Conservation (phyloP, 2,797 vertebrate species). For the Danionella dracula region DNA sequence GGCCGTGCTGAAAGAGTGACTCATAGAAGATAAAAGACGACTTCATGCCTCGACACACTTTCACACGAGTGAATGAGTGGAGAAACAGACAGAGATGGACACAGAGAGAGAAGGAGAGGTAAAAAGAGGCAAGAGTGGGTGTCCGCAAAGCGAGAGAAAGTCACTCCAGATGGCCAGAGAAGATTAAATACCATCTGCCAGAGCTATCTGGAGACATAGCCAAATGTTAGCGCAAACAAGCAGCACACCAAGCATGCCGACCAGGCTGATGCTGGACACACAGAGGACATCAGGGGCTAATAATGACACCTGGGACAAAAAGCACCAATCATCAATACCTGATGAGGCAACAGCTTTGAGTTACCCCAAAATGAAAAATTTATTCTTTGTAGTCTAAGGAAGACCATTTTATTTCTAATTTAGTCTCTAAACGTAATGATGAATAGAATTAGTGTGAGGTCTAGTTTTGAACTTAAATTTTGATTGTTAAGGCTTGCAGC, state of each 20-base stretch:
- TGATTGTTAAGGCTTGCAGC: too few relatives aligned
- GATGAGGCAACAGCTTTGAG: too few relatives aligned
- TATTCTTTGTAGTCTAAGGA: too few relatives aligned
- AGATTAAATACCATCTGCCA: constrained; percentile 74
- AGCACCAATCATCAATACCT: too few relatives aligned
- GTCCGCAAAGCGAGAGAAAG: constrained; percentile 61
- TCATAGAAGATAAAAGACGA: constrained; percentile 22
- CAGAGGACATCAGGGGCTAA: neutral
- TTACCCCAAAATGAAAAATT: too few relatives aligned
- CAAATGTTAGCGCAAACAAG: constrained; percentile 40
- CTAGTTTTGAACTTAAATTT: too few relatives aligned
- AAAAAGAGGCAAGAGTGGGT: constrained; percentile 43
- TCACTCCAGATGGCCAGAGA: constrained; percentile 67
- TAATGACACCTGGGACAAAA: neutral
- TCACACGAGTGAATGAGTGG: constrained; percentile 22
- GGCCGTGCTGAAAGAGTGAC: constrained; percentile 25
- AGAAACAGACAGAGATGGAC: constrained; percentile 4
- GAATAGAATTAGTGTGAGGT: too few relatives aligned
- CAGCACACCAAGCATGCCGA: neutral
- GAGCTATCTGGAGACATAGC: constrained; percentile 37
- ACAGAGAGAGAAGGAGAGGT: constrained; percentile 3
- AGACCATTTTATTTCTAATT: too few relatives aligned
- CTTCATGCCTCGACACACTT: constrained; percentile 32
- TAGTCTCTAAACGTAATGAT: too few relatives aligned
- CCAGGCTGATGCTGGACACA: constrained; percentile 14